A percentile compares a stretch with the other conserved stretches of the same genome.
Evolutionary conservation across 2,888 invertebrate genomes (phyloP).

Genomic region (Sinhomidia bicolor): DNA sequence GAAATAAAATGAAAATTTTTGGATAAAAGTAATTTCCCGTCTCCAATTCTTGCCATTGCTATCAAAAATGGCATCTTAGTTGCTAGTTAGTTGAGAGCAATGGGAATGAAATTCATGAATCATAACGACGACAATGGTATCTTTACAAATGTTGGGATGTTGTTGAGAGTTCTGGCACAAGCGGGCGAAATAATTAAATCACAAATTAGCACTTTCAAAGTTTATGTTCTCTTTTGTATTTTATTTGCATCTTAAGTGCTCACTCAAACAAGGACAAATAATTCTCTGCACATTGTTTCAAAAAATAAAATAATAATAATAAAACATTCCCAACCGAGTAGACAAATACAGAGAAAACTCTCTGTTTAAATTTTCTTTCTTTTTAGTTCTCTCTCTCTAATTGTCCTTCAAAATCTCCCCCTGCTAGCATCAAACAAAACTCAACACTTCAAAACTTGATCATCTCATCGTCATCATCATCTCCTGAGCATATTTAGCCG

Average conservation of each 20-base stretch:
- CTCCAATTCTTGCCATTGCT: not conserved
- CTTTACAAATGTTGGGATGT: not conserved
- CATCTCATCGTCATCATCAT: no score
- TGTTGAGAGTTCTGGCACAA: no score
- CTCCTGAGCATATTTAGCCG: not conserved
- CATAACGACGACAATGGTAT: no score
- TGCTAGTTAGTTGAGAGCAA: not conserved
- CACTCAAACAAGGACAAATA: conserved; percentile 26
- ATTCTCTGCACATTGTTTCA: not conserved
- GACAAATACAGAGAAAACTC: not conserved
- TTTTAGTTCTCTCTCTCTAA: not conserved
- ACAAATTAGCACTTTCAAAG: conserved; percentile 76
- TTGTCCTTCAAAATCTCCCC: not conserved
- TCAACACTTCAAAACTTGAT: not conserved
- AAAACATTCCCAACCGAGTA: no score
- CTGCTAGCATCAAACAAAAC: conserved; percentile 10
- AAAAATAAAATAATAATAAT: no score
- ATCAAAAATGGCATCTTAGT: conserved; percentile 21
- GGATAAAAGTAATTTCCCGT: not conserved
- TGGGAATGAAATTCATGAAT: no score
- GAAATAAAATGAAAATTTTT: conserved; percentile 10
- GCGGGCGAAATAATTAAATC: conserved; percentile 78
- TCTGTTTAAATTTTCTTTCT: not conserved
- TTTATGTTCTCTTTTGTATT: conserved; percentile 72
- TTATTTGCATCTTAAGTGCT: conserved; percentile 70